A percentile compares a stretch with the other conserved stretches of the same genome.
Conservation (phyloP, 1,140 invertebrate species). For the Oryzaephilus surinamensis region DNA sequence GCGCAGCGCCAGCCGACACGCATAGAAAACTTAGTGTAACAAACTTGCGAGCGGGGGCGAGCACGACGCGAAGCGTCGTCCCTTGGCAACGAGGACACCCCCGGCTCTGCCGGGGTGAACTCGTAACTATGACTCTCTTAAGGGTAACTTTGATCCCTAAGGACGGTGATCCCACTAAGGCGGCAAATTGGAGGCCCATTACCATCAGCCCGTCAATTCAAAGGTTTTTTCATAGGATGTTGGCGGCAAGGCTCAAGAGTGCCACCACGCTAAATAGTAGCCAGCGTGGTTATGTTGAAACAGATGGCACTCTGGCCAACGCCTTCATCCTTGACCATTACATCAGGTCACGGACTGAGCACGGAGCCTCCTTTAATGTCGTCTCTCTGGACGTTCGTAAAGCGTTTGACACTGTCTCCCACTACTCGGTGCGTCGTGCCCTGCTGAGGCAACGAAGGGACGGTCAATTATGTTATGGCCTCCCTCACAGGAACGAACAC, state of each 20-base stretch:
- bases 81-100: too few species aligned
- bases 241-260: background rate
- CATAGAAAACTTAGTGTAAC: too few species aligned
- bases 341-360: slow-evolving; percentile 4
- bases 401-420: slow-evolving; percentile 35
- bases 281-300: slow-evolving; percentile 13
- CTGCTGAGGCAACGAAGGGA: slow-evolving; percentile 13
- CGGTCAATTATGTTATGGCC: slow-evolving; percentile 9
- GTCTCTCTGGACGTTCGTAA: slow-evolving; percentile 30
- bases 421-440: slow-evolving; percentile 22
- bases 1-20: too few species aligned
- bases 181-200: slow-evolving; percentile 17
- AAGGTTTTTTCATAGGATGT: slow-evolving; percentile 9
- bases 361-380: slow-evolving; percentile 23
- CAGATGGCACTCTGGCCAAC: slow-evolving; percentile 16
- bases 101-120: too few species aligned
- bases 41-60: too few species aligned
- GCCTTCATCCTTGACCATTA: slow-evolving; percentile 4
- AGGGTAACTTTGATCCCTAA: slow-evolving; percentile 15
- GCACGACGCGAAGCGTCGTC: too few species aligned
- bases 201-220: slow-evolving; percentile 14
- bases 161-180: slow-evolving; percentile 9
- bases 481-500: slow-evolving; percentile 10
- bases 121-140: too few species aligned
- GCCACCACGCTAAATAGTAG: background rate